Conservation (phyloP, 2,113 vertebrate genomes). For the Astur gentilis region DNA sequence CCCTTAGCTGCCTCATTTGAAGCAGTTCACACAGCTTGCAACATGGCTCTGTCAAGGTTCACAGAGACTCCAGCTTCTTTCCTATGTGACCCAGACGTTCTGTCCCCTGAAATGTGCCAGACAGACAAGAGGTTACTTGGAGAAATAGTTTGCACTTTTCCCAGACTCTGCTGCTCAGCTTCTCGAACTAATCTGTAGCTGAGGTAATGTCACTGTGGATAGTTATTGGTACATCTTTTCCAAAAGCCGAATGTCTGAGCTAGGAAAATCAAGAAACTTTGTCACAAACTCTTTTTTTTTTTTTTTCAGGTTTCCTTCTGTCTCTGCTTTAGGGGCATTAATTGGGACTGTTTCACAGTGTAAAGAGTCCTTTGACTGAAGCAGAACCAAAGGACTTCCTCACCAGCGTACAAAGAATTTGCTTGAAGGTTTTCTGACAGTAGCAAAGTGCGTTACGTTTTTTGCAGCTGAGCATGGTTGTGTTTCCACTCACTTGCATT, state of each 20-base stretch:
- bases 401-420: neutral
- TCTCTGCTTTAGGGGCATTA: neutral
- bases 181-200: neutral
- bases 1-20: neutral
- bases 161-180: slow-evolving; percentile 12
- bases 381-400: neutral
- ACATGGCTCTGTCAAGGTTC: slow-evolving; percentile 41
- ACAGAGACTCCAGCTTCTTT: slow-evolving; percentile 4
- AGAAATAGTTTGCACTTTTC: slow-evolving; percentile 48
- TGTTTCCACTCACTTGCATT: neutral
- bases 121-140: slow-evolving; percentile 52
- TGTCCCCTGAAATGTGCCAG: slow-evolving; percentile 57
- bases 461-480: neutral
- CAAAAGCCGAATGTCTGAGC: neutral
- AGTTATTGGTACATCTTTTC: slow-evolving; percentile 7
- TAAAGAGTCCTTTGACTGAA: neutral
- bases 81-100: slow-evolving; percentile 44
- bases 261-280: neutral
- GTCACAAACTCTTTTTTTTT: neutral
- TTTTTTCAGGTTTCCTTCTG: neutral
- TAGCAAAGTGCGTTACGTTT: neutral
- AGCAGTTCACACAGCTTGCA: slow-evolving; percentile 29
- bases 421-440: neutral
- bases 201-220: slow-evolving; percentile 17
- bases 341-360: neutral